These are phyloP conservation scores for Mycalesis mineus DNA, from an alignment of 2,888 invertebrate species.

Conservation along the genomic window DNA sequence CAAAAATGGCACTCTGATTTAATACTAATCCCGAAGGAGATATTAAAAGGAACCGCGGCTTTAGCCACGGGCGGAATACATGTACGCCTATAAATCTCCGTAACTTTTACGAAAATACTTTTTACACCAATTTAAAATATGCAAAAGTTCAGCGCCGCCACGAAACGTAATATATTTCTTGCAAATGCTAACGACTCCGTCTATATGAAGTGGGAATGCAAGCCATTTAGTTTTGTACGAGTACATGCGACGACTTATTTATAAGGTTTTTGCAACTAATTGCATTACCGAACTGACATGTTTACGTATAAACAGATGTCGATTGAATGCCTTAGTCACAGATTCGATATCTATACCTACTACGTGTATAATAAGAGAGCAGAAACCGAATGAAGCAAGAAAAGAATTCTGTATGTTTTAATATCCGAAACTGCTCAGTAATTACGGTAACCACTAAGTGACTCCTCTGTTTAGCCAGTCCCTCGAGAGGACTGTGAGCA, in stretches of 20 bases:
- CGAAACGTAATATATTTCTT: slow-evolving; percentile 3
- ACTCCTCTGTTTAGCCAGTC: too few species aligned
- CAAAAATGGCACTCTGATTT: slow-evolving; percentile 24
- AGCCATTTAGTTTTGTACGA: background rate
- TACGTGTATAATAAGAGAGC: too few species aligned
- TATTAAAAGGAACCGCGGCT: slow-evolving; percentile 29
- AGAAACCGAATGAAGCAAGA: too few species aligned
- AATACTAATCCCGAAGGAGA: slow-evolving; percentile 24
- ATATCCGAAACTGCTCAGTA: too few species aligned
- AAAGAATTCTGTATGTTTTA: too few species aligned
- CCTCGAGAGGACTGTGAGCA: too few species aligned
- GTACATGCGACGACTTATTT: background rate
- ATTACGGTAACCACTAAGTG: too few species aligned
- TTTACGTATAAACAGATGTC: too few species aligned
- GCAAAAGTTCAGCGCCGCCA: slow-evolving; percentile 4
- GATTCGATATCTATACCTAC: too few species aligned
- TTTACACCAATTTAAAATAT: slow-evolving; percentile 23
- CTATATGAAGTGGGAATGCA: background rate
- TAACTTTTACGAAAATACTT: slow-evolving; percentile 28
- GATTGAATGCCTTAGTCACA: too few species aligned
- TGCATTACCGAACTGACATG: background rate
- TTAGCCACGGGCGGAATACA: slow-evolving; percentile 19
- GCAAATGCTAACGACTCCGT: background rate
- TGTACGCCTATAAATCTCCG: slow-evolving; percentile 27
- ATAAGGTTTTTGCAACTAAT: background rate